A percentile compares a stretch with the other conserved stretches of the same genome.
These are phyloP conservation scores for Saxidomus purpurata DNA, from an alignment of 1,140 invertebrate species.

Conservation along the genomic window DNA sequence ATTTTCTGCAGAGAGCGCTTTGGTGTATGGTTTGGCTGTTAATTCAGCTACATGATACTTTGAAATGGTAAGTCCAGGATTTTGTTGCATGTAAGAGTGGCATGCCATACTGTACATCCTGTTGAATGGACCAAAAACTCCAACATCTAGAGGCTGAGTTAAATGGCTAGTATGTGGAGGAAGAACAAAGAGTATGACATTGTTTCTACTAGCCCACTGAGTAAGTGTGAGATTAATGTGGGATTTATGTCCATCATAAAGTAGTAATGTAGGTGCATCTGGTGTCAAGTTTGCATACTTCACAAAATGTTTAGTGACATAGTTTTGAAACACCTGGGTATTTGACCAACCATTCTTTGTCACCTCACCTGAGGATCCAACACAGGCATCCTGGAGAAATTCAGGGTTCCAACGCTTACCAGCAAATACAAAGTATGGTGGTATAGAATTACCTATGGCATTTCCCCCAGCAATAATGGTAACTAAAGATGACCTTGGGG, in stretches of 20 bases:
- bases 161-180: conserved; percentile 67
- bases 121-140: conserved; percentile 20
- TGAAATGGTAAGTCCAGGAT: background rate
- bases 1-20: conserved; percentile 10
- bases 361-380: conserved; percentile 34
- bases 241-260: conserved; percentile 86
- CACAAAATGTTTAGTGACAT: conserved; percentile 45
- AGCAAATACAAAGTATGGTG: conserved; percentile 37
- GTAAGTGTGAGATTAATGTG: conserved; percentile 56
- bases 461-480: conserved; percentile 55
- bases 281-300: conserved; percentile 19
- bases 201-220: conserved; percentile 66
- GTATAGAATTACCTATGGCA: conserved; percentile 42
- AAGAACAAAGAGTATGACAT: conserved; percentile 73
- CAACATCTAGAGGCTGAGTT: conserved; percentile 32
- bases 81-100: conserved; percentile 35
- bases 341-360: conserved; percentile 51
- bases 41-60: background rate
- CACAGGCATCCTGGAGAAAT: background rate
- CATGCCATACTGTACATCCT: background rate
- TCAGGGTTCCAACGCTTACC: conserved; percentile 17
- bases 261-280: conserved; percentile 80
- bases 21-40: conserved; percentile 87
- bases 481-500: conserved; percentile 30
- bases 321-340: conserved; percentile 42